A percentile compares a stretch with the other conserved stretches of the same genome.
These are phyloP conservation scores for Lasioglossum marginatum DNA, from an alignment of 2,888 invertebrate species.

Conservation along the genomic window DNA sequence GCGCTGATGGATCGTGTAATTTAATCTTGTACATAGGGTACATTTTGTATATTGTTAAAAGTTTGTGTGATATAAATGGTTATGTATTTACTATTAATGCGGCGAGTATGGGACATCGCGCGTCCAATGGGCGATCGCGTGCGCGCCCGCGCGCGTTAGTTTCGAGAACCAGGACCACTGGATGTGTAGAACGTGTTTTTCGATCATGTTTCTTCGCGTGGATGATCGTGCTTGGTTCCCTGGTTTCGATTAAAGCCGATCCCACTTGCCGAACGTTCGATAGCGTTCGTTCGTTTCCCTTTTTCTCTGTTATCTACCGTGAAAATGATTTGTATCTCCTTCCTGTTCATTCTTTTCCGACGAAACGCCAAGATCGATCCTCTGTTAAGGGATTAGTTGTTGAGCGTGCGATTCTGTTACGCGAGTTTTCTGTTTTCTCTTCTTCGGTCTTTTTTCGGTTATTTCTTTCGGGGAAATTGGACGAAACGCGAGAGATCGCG, in stretches of 20 bases:
- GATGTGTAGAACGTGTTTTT: slow-evolving; percentile 29
- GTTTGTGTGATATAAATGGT: slow-evolving; percentile 85
- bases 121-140: slow-evolving; percentile 47
- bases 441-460: background rate
- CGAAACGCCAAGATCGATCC: background rate
- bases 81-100: slow-evolving; percentile 80
- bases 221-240: background rate
- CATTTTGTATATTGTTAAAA: slow-evolving; percentile 85
- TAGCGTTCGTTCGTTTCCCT: background rate
- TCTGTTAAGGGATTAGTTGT: background rate
- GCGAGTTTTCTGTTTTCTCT: background rate
- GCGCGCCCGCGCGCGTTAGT: slow-evolving; percentile 50
- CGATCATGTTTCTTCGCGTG: background rate
- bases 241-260: background rate
- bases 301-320: background rate
- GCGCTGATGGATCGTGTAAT: slow-evolving; percentile 80
- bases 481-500: background rate
- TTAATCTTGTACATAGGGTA: slow-evolving; percentile 84
- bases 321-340: background rate
- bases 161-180: slow-evolving; percentile 41
- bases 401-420: background rate
- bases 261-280: background rate
- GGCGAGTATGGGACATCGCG: slow-evolving; percentile 53
- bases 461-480: background rate
- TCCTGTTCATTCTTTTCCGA: background rate